Percentiles rank a stretch among this genome's conserved stretches.
Evolutionary conservation across 2,113 vertebrate genomes (phyloP).

Genomic region (Hippolais icterina): DNA sequence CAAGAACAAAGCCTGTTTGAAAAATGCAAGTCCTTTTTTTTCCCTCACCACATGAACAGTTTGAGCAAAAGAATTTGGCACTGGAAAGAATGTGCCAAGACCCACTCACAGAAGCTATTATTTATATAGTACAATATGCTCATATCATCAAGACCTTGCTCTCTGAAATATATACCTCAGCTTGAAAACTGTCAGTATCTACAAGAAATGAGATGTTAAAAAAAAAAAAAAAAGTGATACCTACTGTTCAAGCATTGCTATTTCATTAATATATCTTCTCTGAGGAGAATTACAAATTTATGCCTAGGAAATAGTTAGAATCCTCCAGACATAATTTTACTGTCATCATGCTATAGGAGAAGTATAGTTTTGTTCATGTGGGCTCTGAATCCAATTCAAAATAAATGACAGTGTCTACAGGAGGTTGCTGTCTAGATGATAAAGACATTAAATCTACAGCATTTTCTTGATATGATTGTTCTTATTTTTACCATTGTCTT

Average conservation of each 20-base stretch:
- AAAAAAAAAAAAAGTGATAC: background rate
- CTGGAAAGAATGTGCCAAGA: constrained; percentile 21
- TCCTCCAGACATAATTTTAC: background rate
- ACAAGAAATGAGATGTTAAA: background rate
- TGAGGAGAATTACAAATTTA: constrained; percentile 30
- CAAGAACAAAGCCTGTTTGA: constrained; percentile 43
- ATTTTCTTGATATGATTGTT: background rate
- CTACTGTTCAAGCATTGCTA: background rate
- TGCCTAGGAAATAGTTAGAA: background rate
- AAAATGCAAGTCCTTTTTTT: constrained; percentile 30
- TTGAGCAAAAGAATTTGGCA: constrained; percentile 30
- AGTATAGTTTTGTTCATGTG: background rate
- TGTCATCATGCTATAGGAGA: background rate
- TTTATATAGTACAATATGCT: constrained; percentile 53
- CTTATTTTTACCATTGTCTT: background rate
- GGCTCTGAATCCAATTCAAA: background rate
- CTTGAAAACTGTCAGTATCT: constrained; percentile 44
- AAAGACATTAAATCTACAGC: background rate
- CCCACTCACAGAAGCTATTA: constrained; percentile 39
- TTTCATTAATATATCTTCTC: constrained; percentile 1
- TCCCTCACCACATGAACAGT: background rate
- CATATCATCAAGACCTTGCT: constrained; percentile 52
- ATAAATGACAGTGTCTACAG: background rate
- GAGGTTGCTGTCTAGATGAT: background rate
- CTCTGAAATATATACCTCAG: constrained; percentile 56